Percentiles rank a stretch among this genome's conserved stretches.
These are phyloP conservation scores for Aphelenchoides fujianensis DNA, from an alignment of 1,140 invertebrate species.

Conservation along the genomic window DNA sequence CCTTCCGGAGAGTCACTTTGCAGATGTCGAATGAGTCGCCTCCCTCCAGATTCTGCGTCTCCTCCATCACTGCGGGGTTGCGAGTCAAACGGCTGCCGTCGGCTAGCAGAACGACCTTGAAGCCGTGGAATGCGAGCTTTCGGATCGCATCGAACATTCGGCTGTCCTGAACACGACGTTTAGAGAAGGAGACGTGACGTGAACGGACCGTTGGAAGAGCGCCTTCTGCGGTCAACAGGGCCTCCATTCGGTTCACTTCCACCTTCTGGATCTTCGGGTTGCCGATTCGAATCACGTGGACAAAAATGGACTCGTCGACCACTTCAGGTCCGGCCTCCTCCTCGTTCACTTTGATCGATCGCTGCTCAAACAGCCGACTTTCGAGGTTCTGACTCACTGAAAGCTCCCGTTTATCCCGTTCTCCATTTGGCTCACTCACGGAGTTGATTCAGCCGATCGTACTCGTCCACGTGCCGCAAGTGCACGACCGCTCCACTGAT, in stretches of 20 bases:
- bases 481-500: neutral
- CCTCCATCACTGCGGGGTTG: neutral
- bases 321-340: too few relatives aligned
- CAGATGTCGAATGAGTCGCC: neutral
- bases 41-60: neutral
- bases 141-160: too few relatives aligned
- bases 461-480: too few relatives aligned
- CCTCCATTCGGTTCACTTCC: neutral
- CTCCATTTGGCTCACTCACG: too few relatives aligned
- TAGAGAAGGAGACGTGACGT: too few relatives aligned
- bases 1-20: neutral
- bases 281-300: neutral
- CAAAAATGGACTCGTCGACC: neutral
- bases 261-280: neutral
- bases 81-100: neutral
- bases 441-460: too few relatives aligned
- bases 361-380: too few relatives aligned
- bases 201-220: neutral
- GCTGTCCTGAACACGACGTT: too few relatives aligned
- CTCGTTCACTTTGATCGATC: too few relatives aligned
- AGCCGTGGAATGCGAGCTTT: neutral
- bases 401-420: too few relatives aligned
- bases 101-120: neutral
- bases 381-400: too few relatives aligned
- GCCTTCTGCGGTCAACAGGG: neutral